Base-by-base conservation (phyloP, 2,113 vertebrate genomes). In the Raphicerus campestris region DNA sequence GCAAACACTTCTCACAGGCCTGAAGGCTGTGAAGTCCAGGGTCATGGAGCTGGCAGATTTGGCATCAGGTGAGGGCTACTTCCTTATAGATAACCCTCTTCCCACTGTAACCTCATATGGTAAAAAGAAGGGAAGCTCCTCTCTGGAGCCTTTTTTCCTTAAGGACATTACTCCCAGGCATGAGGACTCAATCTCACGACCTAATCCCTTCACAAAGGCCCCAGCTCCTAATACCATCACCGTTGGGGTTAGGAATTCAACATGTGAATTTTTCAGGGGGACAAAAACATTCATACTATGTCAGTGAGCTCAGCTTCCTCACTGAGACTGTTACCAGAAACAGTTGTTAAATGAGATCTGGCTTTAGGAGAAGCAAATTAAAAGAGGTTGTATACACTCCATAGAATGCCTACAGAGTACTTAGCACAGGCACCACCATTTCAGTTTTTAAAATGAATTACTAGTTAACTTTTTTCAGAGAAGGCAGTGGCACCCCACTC, bases 381-480 rank as follows among this genome's bases (percentile, higher is more conserved):
- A 61, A 82, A 80, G 45, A 89, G 26, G 80, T 45, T 70, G 19
- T n/a, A 45, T 75, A 84, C 7, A 28, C n/a, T 85, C 75, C 35
- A 53, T 1, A 75, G 8, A 53, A 49, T 42, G 56, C 10, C 61
- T 80, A 2, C 20, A 51, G 75, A 55, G 35, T 22, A 45, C 32
- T 86, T 82, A 91, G 32, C 49, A 39, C 11, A 77, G n/a, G 6
- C 5, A 81, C 32, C 13, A 20, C 10, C 39, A 49, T 93, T 94
- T 96, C 56, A 61, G 55, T 84, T 96, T 93, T 35, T 22, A n/a
- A 92, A 93, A 66, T 55, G 17, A 83, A 77, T 94, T 75, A 70
- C 58, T 60, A 63, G 47, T 70, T 45, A 75, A n/a, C 11, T 47
- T 58, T 58, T 11, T 58, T 53, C 11, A 9, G 47, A 49, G 47